Evolutionary conservation across 2,888 invertebrate genomes (phyloP).

Genomic region (Zootermopsis nevadensis): DNA sequence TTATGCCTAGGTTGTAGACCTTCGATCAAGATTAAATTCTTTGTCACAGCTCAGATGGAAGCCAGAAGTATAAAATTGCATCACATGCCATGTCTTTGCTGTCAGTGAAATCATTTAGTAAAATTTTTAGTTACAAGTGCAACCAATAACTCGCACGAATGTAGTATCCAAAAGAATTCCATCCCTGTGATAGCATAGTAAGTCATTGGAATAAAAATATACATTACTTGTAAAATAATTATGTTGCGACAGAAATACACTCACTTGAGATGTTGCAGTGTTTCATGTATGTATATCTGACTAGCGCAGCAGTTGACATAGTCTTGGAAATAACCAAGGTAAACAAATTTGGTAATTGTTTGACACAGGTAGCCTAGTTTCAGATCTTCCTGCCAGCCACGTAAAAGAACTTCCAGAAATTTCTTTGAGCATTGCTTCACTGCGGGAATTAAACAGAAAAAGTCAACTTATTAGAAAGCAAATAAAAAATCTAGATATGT

Average conservation of each 20-base stretch:
- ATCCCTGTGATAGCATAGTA: neutral
- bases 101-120: neutral
- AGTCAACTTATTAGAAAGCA: neutral
- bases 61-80: neutral
- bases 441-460: conserved; percentile 10
- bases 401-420: conserved; percentile 38
- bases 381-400: conserved; percentile 39
- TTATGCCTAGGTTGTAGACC: too few species aligned
- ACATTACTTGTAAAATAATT: too few species aligned
- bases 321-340: conserved; percentile 28
- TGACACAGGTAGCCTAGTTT: conserved; percentile 30
- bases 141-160: too few species aligned
- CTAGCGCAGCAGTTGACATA: conserved; percentile 44
- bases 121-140: neutral
- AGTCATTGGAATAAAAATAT: neutral
- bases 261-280: conserved; percentile 59
- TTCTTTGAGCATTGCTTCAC: conserved; percentile 46
- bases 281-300: conserved; percentile 33
- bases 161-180: too few species aligned
- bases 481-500: neutral
- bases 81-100: neutral
- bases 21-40: too few species aligned
- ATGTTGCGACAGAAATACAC: neutral
- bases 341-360: conserved; percentile 30
- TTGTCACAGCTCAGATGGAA: too few species aligned